Percentiles rank a stretch among this genome's conserved stretches.
Evolutionary conservation across 2,113 vertebrate species (phyloP).

Genomic region (Daboia siamensis): DNA sequence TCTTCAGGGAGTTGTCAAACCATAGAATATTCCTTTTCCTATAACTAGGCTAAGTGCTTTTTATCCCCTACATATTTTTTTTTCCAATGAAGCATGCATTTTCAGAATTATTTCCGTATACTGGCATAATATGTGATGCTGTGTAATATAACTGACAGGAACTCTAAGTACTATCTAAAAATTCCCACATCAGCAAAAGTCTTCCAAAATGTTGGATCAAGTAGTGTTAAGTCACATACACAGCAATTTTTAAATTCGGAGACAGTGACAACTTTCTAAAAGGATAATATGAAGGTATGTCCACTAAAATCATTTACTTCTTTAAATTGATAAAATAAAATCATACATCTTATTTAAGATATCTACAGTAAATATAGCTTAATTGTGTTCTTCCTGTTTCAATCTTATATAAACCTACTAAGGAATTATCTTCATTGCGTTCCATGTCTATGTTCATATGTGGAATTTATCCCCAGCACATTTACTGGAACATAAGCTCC

Average conservation of each 20-base stretch:
- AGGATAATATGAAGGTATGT: neutral
- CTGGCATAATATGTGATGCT: neutral
- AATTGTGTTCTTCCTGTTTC: neutral
- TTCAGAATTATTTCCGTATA: neutral
- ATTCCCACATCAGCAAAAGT: neutral
- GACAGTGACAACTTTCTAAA: fast-evolving
- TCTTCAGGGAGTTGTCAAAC: neutral
- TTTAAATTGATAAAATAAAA: neutral
- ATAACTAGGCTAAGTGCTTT: neutral
- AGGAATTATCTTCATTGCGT: neutral
- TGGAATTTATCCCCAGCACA: neutral
- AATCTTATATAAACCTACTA: neutral
- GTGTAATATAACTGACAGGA: neutral
- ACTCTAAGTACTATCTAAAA: neutral
- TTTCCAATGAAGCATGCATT: neutral
- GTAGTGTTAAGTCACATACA: neutral
- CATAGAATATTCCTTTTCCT: neutral
- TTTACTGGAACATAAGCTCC: neutral
- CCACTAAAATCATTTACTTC: neutral
- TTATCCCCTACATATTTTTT: neutral
- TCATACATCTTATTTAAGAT: neutral
- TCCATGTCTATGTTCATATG: neutral
- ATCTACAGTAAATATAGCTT: neutral
- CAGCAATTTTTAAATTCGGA: neutral
- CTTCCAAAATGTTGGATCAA: neutral